phyloP scores from a whole-genome alignment of 2,797 vertebrate species.

The Anguilla obscura region DNA sequence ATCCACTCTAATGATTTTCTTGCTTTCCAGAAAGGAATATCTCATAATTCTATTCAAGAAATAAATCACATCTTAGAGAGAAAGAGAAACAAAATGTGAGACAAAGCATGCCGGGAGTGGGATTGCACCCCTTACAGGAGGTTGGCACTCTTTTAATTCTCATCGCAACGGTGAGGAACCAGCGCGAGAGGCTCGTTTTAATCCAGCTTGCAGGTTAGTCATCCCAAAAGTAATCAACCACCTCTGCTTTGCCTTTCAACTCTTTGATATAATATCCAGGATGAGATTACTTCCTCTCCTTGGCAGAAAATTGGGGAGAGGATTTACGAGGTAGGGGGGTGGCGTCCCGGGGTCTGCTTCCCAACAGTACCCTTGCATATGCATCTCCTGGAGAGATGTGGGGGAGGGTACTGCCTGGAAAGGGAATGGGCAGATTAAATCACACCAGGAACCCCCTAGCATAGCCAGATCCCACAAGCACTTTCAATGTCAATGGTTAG shows the following conservation, averaged over 20 bases:
- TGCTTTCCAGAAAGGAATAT: neutral
- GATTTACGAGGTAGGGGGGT: neutral
- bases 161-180: neutral
- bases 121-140: slow-evolving; percentile 5
- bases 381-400: neutral
- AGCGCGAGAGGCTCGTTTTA: slow-evolving; percentile 13
- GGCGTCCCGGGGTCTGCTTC: neutral
- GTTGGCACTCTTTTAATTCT: slow-evolving; percentile 28
- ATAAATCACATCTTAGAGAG: slow-evolving; percentile 21
- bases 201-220: slow-evolving; percentile 15
- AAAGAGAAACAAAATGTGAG: neutral
- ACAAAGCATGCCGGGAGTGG: neutral
- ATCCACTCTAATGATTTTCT: neutral
- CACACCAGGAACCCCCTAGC: neutral
- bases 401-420: neutral
- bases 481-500: neutral
- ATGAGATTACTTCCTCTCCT: slow-evolving; percentile 24
- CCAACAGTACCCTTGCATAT: neutral
- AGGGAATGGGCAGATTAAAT: neutral
- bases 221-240: slow-evolving; percentile 26
- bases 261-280: slow-evolving; percentile 9
- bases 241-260: neutral
- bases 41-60: slow-evolving; percentile 4
- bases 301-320: slow-evolving; percentile 15
- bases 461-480: neutral